A percentile compares a stretch with the other conserved stretches of the same genome.
Conservation (phyloP, 1,140 invertebrate species). For the Apis cerana region DNA sequence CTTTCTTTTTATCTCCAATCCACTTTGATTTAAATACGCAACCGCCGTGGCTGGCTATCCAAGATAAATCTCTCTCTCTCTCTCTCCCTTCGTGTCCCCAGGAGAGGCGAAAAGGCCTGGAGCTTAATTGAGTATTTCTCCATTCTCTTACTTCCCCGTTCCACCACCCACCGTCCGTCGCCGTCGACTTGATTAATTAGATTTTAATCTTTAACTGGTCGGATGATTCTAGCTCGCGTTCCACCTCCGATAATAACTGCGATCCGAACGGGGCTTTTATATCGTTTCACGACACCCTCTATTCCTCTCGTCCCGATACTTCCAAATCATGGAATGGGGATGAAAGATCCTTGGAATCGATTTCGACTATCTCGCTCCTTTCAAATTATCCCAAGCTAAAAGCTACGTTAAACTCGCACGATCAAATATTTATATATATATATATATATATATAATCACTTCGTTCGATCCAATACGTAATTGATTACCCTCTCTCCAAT, state of each 20-base stretch:
- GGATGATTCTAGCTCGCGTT: conserved; percentile 51
- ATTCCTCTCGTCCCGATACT: not conserved
- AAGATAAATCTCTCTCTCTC: conserved; percentile 56
- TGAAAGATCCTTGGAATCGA: too few relatives aligned
- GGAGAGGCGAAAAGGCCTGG: conserved; percentile 61
- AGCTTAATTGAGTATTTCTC: conserved; percentile 68
- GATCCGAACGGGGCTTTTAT: conserved; percentile 17
- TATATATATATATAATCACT: not conserved
- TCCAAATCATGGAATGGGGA: not conserved
- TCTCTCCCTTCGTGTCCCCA: conserved; percentile 27
- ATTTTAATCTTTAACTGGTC: conserved; percentile 57
- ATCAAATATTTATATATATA: not conserved
- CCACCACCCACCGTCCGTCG: not conserved
- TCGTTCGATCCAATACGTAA: not conserved
- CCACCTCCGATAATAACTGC: conserved; percentile 43
- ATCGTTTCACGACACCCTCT: conserved; percentile 46
- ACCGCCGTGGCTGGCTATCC: conserved; percentile 54
- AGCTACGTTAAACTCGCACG: too few relatives aligned
- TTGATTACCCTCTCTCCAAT: too few relatives aligned
- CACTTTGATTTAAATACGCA: conserved; percentile 62
- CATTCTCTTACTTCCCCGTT: conserved; percentile 45
- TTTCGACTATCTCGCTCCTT: too few relatives aligned
- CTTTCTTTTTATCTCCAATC: conserved; percentile 24
- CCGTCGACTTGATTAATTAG: conserved; percentile 63
- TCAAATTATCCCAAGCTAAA: too few relatives aligned